Base-by-base conservation (phyloP, 64 coral and sea anemone genomes). In the Stichodactyla helianthus region DNA sequence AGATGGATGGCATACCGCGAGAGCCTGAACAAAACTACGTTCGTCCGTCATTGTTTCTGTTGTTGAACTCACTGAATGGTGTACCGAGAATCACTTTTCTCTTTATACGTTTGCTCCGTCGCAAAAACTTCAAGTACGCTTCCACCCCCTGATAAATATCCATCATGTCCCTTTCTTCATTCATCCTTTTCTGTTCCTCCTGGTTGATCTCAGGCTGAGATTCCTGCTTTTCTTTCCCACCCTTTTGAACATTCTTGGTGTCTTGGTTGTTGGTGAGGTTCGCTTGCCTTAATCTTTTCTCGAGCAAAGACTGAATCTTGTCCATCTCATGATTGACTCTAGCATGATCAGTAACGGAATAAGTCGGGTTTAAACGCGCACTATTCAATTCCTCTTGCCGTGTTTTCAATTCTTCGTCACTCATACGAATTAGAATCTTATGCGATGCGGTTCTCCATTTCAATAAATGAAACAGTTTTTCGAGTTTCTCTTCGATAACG, bases 121-220 rank as follows among this genome's bases (percentile, higher is more conserved):
- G 67, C 23, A 71, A 71, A 28, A 71, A 71, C 23, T 71, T 71
- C 67, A 71, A 71, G 25, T 71, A 71, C 23, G 67, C 67, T 71
- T 71, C 67, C 2, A 71, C 10, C 67, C 61, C 61, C 18, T 20
- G 61, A 64, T 64, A 64, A 64, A 64, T 64, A 20, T 64, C 61
- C 19, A 20, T 10, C 18, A 20, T 20, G 4, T 64, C 61, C 60
- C 6, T 64, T 64, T 64, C 61, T 64, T 64, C 61, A 11, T 64
- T 20, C 7, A 5, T 64, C 0, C 7, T 64, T 20, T 60, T 60
- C 4, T 6, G 18, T 64, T 64, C 18, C 17, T 3, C 17, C 6
- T 64, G 61, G 61, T 20, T 64, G 61, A 64, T 64, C 6, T 6
- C 59, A 2, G 13, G 55, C 55, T 62, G 59, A 13, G 59, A 64